A percentile compares a stretch with the other conserved stretches of the same genome.
Conservation (phyloP, 2,888 invertebrate genomes). For the Drosophila anomelani region DNA sequence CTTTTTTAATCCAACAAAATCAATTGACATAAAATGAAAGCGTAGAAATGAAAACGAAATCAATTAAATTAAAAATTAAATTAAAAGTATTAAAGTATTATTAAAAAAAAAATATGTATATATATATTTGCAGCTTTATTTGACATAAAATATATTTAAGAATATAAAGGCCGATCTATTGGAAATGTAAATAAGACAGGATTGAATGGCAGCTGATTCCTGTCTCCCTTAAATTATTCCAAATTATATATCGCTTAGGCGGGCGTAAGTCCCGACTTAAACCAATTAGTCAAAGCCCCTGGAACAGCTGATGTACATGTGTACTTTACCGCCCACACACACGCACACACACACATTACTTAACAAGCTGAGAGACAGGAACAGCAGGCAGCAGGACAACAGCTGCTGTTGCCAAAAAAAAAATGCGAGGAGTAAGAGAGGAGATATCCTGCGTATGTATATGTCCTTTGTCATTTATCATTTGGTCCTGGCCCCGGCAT, state of each 20-base stretch:
- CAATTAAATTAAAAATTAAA: too few relatives aligned
- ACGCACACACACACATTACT: conserved; percentile 15
- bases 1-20: too few relatives aligned
- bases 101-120: too few relatives aligned
- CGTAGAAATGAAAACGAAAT: too few relatives aligned
- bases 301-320: conserved; percentile 11
- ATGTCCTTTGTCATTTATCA: conserved; percentile 72
- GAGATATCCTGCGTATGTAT: conserved; percentile 53
- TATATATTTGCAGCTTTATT: too few relatives aligned
- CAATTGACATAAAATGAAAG: too few relatives aligned
- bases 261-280: neutral
- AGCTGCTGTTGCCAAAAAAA: conserved; percentile 2
- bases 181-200: neutral
- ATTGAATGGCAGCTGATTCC: too few relatives aligned
- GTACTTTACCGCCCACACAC: conserved; percentile 16
- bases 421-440: neutral
- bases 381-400: conserved; percentile 5
- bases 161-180: neutral
- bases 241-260: neutral
- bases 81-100: too few relatives aligned
- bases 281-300: conserved; percentile 11
- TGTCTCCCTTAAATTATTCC: neutral
- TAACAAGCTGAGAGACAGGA: conserved; percentile 31
- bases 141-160: neutral
- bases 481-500: conserved; percentile 60